phyloP scores from a whole-genome alignment of 1,140 invertebrate species.

The Drosophila tristis region DNA sequence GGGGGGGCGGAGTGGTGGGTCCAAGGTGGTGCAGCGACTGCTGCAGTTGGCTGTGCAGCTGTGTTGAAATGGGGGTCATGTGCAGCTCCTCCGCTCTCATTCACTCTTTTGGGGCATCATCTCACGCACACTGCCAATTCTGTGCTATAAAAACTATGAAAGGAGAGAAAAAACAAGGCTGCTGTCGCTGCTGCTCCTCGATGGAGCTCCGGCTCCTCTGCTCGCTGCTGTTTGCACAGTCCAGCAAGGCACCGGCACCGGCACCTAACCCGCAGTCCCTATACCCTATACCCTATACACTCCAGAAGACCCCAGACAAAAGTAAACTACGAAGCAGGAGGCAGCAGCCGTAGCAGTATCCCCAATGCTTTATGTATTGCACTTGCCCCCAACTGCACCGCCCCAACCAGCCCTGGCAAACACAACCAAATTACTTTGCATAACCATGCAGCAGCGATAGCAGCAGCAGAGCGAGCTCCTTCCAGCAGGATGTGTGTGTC shows the following conservation, averaged over 20 bases:
- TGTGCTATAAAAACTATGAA: slow-evolving; percentile 45
- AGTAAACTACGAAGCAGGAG: slow-evolving; percentile 54
- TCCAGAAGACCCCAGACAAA: slow-evolving; percentile 34
- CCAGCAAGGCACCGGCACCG: slow-evolving; percentile 43
- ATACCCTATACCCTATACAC: slow-evolving; percentile 19
- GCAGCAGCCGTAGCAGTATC: slow-evolving; percentile 21
- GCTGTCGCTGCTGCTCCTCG: slow-evolving; percentile 20
- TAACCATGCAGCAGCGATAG: slow-evolving; percentile 77
- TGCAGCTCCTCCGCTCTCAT: slow-evolving; percentile 24
- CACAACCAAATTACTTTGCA: slow-evolving; percentile 81
- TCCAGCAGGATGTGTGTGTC: slow-evolving; percentile 22
- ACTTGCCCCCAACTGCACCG: slow-evolving; percentile 43
- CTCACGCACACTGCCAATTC: slow-evolving; percentile 78
- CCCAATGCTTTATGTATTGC: slow-evolving; percentile 73
- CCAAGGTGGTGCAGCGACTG: neutral
- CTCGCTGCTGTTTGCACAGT: slow-evolving; percentile 57
- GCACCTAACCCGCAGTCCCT: slow-evolving; percentile 38
- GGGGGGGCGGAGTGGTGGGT: neutral
- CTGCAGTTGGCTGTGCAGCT: slow-evolving; percentile 70
- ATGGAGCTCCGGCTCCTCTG: neutral
- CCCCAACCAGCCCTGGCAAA: slow-evolving; percentile 31
- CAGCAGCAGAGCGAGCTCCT: neutral
- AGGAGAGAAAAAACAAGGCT: slow-evolving; percentile 25
- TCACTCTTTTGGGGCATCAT: slow-evolving; percentile 19
- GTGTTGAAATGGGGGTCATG: slow-evolving; percentile 72